A percentile compares a stretch with the other conserved stretches of the same genome.
Conservation (phyloP, 2,113 vertebrate genomes). For the pig (Sus scrofa) region DNA sequence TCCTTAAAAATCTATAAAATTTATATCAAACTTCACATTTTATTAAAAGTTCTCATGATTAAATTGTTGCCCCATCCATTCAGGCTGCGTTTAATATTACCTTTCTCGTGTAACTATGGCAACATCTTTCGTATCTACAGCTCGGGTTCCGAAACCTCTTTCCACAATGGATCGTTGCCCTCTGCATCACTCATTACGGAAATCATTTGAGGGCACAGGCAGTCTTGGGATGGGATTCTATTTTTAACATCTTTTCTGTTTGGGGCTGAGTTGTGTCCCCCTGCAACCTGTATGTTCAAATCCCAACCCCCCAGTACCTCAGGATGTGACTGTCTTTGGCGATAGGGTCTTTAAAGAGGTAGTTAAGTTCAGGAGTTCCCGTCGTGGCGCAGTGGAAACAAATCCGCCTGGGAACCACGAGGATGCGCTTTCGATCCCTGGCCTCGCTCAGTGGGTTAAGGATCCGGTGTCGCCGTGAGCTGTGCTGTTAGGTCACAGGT, state of each 20-base stretch:
- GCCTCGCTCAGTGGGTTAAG: too few relatives aligned
- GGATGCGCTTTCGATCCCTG: too few relatives aligned
- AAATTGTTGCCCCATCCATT: slow-evolving; percentile 14
- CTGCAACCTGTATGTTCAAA: not conserved
- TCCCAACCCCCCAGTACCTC: not conserved
- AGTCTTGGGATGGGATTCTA: not conserved
- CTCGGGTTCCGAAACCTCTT: not conserved
- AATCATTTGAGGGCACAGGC: not conserved
- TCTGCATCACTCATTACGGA: not conserved
- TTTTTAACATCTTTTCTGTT: slow-evolving; percentile 7
- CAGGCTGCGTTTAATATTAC: slow-evolving; percentile 28
- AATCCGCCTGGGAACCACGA: too few relatives aligned
- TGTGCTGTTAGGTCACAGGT: too few relatives aligned
- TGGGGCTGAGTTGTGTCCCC: not conserved
- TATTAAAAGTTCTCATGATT: slow-evolving; percentile 47
- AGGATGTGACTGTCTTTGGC: slow-evolving; percentile 35
- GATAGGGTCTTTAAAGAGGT: not conserved
- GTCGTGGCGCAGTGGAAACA: too few relatives aligned
- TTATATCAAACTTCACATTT: slow-evolving; percentile 39
- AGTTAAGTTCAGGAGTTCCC: too few relatives aligned
- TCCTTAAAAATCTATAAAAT: slow-evolving; percentile 48
- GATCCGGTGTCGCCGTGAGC: too few relatives aligned
- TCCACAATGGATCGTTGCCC: not conserved
- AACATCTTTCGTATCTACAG: slow-evolving; percentile 2
- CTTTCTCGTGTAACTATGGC: slow-evolving; percentile 35